phyloP scores from a whole-genome alignment of 2,113 vertebrate species.

The Elaphurus davidianus region DNA sequence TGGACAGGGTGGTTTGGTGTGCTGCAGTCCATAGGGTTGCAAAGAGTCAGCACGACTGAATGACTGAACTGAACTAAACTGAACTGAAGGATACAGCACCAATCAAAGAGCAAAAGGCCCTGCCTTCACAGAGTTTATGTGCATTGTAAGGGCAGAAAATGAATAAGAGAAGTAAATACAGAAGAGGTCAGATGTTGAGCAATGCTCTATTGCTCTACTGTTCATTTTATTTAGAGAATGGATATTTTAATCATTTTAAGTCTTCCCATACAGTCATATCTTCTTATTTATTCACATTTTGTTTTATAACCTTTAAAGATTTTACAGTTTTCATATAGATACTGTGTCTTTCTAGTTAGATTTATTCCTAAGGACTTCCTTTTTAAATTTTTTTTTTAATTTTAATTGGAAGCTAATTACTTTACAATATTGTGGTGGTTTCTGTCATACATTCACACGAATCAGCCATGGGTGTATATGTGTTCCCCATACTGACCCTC shows the following conservation, averaged over 20 bases:
- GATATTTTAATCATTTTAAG: neutral
- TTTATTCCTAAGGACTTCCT: neutral
- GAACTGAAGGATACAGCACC: neutral
- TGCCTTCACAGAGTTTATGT: neutral
- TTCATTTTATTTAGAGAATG: neutral
- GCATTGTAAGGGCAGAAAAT: neutral
- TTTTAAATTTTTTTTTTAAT: neutral
- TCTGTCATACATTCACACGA: too few relatives aligned
- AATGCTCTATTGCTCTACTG: neutral
- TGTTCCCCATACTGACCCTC: too few relatives aligned
- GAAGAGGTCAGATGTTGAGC: neutral
- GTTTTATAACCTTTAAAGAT: slow-evolving; percentile 4
- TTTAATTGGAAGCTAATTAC: too few relatives aligned
- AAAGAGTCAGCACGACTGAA: too few relatives aligned
- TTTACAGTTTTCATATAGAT: neutral
- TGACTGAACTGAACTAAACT: too few relatives aligned
- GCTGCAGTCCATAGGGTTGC: too few relatives aligned
- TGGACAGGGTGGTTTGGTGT: too few relatives aligned
- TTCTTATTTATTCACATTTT: neutral
- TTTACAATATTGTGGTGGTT: too few relatives aligned
- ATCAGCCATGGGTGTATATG: too few relatives aligned
- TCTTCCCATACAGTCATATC: neutral
- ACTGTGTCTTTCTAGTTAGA: neutral
- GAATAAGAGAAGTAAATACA: neutral
- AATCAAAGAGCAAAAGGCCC: neutral